A percentile compares a stretch with the other conserved stretches of the same genome.
These are phyloP conservation scores for Andricus curvator DNA, from an alignment of 2,888 invertebrate species.

Conservation along the genomic window DNA sequence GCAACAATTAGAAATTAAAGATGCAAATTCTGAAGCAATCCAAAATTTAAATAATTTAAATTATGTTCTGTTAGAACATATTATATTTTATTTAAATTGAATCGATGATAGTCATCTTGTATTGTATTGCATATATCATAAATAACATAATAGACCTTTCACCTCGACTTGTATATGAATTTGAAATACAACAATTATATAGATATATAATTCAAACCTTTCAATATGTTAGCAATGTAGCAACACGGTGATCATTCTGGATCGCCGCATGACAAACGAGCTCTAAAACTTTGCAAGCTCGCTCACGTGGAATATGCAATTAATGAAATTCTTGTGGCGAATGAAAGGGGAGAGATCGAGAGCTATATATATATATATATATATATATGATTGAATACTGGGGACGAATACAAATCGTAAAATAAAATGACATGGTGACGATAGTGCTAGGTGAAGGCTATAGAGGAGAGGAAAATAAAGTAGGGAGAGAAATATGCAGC, in stretches of 20 bases:
- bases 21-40: no score
- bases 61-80: no score
- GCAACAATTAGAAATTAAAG: no score
- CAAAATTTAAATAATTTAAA: no score
- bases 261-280: slow-evolving; percentile 35
- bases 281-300: slow-evolving; percentile 37
- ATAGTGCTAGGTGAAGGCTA: slow-evolving; percentile 47
- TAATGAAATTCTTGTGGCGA: slow-evolving; percentile 39
- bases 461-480: slow-evolving; percentile 48
- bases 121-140: no score
- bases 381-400: slow-evolving; percentile 29
- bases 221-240: slow-evolving; percentile 5
- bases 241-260: slow-evolving; percentile 29
- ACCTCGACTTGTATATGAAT: not conserved
- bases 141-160: not conserved
- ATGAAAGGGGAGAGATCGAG: slow-evolving; percentile 16
- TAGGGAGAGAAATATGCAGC: slow-evolving; percentile 24
- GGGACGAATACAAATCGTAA: slow-evolving; percentile 51
- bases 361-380: not conserved
- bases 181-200: no score
- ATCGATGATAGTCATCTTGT: no score
- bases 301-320: slow-evolving; percentile 31
- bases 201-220: slow-evolving; percentile 19
- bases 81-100: no score
- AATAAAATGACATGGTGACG: slow-evolving; percentile 48